Conservation (phyloP, 2,113 vertebrate genomes). For the Aix galericulata region DNA sequence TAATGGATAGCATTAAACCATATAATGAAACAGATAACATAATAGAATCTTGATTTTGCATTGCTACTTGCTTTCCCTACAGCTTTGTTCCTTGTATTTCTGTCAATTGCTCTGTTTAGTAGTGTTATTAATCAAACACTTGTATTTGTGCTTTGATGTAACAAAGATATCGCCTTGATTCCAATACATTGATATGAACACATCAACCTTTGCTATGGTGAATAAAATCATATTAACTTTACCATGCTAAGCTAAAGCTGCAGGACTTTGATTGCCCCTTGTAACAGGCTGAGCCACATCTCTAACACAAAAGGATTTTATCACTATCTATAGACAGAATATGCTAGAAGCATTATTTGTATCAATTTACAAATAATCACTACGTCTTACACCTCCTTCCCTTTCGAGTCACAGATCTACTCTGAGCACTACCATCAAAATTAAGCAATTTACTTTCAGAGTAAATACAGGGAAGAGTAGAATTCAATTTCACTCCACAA, state of each 20-base stretch:
- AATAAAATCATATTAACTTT: no score
- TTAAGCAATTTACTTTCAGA: background rate
- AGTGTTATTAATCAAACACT: background rate
- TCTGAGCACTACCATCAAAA: background rate
- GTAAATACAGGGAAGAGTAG: background rate
- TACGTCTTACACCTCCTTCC: background rate
- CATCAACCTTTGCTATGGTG: background rate
- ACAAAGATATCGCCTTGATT: background rate
- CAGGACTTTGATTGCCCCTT: background rate
- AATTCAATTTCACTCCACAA: background rate
- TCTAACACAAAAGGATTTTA: background rate
- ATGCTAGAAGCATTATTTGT: background rate
- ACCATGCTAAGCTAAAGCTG: background rate
- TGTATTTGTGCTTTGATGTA: background rate
- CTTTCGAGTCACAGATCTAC: background rate
- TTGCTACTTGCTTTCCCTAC: background rate
- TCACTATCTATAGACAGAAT: background rate
- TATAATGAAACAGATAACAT: background rate
- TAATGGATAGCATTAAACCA: background rate
- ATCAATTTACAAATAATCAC: background rate
- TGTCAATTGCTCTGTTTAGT: background rate
- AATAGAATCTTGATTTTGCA: background rate
- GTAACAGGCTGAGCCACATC: background rate
- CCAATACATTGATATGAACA: background rate
- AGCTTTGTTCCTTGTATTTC: background rate